phyloP scores from a whole-genome alignment of 2,888 invertebrate genomes.

The Clanis bilineata region DNA sequence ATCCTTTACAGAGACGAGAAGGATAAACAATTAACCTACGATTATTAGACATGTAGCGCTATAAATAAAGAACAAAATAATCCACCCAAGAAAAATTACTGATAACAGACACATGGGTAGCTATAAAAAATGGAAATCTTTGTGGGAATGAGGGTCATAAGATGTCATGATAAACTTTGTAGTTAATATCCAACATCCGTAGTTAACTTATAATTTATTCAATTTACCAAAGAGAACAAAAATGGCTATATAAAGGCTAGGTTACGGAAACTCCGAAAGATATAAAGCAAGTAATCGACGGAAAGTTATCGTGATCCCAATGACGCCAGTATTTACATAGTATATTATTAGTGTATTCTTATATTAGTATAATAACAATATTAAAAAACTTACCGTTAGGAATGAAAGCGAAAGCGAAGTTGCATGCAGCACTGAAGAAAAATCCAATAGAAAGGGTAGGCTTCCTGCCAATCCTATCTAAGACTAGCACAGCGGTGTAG shows the following conservation, averaged over 20 bases:
- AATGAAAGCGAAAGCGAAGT: constrained; percentile 69
- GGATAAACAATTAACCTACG: background rate
- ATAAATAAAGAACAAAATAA: background rate
- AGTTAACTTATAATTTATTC: no score
- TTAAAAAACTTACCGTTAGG: constrained; percentile 68
- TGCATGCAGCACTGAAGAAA: constrained; percentile 80
- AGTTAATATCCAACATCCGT: no score
- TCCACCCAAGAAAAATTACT: background rate
- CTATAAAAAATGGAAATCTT: background rate
- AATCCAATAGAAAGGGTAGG: constrained; percentile 82
- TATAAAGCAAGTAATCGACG: no score
- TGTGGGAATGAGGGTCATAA: background rate
- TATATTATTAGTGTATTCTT: no score
- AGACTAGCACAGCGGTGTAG: constrained; percentile 82
- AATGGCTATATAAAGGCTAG: no score
- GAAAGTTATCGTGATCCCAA: no score
- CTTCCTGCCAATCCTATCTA: constrained; percentile 84
- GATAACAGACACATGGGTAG: background rate
- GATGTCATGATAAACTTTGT: no score
- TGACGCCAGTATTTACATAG: no score
- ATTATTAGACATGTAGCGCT: background rate
- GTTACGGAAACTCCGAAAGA: no score
- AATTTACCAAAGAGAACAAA: no score
- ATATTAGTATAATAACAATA: no score
- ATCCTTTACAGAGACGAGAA: background rate